Conservation (phyloP, 2,888 invertebrate genomes). For the Drosophila mulleri region DNA sequence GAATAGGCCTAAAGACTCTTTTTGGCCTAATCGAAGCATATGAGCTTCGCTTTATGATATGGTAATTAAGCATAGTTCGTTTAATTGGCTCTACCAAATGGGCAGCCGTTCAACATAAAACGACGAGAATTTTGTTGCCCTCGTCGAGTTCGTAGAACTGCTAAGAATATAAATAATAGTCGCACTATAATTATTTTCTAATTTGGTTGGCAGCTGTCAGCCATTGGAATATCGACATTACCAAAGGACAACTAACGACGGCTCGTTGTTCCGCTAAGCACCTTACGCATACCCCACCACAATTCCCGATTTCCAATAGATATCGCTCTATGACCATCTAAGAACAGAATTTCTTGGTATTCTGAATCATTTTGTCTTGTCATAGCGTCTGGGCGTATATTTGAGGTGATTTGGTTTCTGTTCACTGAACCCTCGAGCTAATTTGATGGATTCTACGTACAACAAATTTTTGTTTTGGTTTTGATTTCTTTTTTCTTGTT, state of each 20-base stretch:
- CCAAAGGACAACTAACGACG: slow-evolving; percentile 25
- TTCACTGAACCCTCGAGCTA: slow-evolving; percentile 54
- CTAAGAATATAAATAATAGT: slow-evolving; percentile 34
- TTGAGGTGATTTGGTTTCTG: slow-evolving; percentile 36
- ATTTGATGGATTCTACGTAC: slow-evolving; percentile 20
- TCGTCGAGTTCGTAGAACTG: slow-evolving; percentile 54
- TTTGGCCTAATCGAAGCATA: not conserved
- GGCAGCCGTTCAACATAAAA: slow-evolving; percentile 40
- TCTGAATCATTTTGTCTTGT: slow-evolving; percentile 24
- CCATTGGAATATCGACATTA: slow-evolving; percentile 11
- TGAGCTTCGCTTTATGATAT: not conserved
- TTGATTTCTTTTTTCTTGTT: too few species aligned
- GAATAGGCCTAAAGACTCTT: not conserved
- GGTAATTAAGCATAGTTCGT: slow-evolving; percentile 37
- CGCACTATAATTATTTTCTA: slow-evolving; percentile 71
- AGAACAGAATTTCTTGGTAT: slow-evolving; percentile 14
- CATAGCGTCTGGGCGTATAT: slow-evolving; percentile 54
- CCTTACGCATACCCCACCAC: slow-evolving; percentile 41
- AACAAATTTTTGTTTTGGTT: slow-evolving; percentile 14
- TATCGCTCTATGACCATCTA: slow-evolving; percentile 32
- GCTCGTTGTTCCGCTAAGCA: slow-evolving; percentile 36
- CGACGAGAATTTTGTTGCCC: slow-evolving; percentile 6
- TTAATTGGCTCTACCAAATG: slow-evolving; percentile 42
- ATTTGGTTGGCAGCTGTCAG: slow-evolving; percentile 60
- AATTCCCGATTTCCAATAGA: not conserved